Evolutionary conservation across 2,113 vertebrate genomes (phyloP), one percentile per base, ranked within the genome.

Genomic region (Chlamydotis undulata): DNA sequence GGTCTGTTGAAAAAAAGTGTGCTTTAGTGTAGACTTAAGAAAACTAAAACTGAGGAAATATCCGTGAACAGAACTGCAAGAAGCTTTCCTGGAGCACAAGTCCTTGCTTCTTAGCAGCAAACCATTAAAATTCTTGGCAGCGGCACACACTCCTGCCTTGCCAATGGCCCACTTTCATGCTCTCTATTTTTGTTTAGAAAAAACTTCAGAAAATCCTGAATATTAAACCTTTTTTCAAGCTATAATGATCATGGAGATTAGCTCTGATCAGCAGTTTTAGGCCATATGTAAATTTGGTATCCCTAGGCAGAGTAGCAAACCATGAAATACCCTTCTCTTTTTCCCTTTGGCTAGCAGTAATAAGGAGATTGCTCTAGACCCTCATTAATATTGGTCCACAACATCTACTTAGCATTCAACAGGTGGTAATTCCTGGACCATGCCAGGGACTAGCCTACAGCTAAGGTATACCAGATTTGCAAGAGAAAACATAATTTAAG

Each of bases 261-360:
- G 92, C 74, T 93, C 77, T 68, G 89, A 94, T 92, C 91, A 95
- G 92, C 90, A 95, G 83, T 96, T 98, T 96, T 69, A 95, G 90
- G 89, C 82, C 70, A 84, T 90, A 82, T 91, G 73, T 90, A 93
- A 97, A 96, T 96, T 39, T 3, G 10, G 50, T 83, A 65, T 94
- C 90, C 87, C 96, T 63, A 92, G 89, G 96, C 85, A 52, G 73
- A 87, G 43, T 4, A 80, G 82, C 45, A 70, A 87, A 53, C 61
- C 33, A 22, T 56, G 83, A 79, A 73, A 89, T 83, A 59, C 19
- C 26, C 70, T 82, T 33, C 37, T 81, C 49, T 19, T 50, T 64
- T 68, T 70, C 82, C 81, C 53, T 69, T 28, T 71, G 52, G 78
- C 90, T 87, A 26, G 18, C 35, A 75, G 19, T 7, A 47, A 63